A percentile compares a stretch with the other conserved stretches of the same genome.
Evolutionary conservation across 1,140 invertebrate genomes (phyloP).

Genomic region (Papilio machaon): DNA sequence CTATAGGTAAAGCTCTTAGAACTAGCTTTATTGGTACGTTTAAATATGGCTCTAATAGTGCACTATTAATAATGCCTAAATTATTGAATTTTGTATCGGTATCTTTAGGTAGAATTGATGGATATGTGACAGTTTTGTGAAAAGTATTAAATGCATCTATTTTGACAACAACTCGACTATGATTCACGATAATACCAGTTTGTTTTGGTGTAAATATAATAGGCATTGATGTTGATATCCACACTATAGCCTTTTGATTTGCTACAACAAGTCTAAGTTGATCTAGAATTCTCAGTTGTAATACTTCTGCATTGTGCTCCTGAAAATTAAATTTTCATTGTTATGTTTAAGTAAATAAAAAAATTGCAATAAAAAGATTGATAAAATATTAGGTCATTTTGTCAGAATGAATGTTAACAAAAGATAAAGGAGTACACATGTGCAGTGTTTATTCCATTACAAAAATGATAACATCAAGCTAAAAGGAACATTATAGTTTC

Average conservation of each 20-base stretch:
- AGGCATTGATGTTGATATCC: constrained; percentile 81
- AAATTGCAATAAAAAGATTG: no score
- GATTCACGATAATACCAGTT: constrained; percentile 70
- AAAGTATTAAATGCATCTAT: constrained; percentile 70
- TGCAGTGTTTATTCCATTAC: not conserved
- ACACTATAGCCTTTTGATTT: constrained; percentile 82
- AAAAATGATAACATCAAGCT: no score
- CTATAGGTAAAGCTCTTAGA: constrained; percentile 67
- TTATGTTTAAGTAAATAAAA: not conserved
- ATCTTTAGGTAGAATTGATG: constrained; percentile 48
- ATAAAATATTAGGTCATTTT: not conserved
- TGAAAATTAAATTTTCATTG: constrained; percentile 61
- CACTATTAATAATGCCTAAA: constrained; percentile 68
- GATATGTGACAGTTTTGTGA: constrained; percentile 45
- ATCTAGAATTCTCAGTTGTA: constrained; percentile 82
- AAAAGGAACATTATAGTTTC: no score
- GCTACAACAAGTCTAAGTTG: constrained; percentile 81
- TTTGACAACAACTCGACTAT: constrained; percentile 71
- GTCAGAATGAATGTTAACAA: not conserved
- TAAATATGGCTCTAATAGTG: constrained; percentile 65
- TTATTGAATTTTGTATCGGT: constrained; percentile 60
- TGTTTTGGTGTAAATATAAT: constrained; percentile 75
- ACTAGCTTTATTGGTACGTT: constrained; percentile 62
- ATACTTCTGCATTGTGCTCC: constrained; percentile 81
- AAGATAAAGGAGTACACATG: not conserved